Percentiles rank a stretch among this genome's conserved stretches.
These are phyloP conservation scores for Cecidostiba fungosa DNA, from an alignment of 2,888 invertebrate species.

Conservation along the genomic window DNA sequence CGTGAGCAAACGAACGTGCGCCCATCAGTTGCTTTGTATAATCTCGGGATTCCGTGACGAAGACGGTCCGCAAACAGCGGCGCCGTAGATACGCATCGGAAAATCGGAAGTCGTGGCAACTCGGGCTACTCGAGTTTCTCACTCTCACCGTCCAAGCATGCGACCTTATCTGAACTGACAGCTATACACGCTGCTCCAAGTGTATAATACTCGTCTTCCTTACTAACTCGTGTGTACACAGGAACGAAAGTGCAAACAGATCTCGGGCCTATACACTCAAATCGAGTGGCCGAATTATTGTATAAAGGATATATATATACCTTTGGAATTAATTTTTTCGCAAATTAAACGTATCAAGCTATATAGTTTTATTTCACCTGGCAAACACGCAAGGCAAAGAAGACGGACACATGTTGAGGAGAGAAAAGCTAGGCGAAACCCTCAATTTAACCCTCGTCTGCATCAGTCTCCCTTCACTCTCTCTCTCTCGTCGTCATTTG, in stretches of 20 bases:
- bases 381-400: background rate
- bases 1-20: background rate
- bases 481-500: background rate
- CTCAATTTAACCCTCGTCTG: constrained; percentile 34
- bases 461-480: background rate
- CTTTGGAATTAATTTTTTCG: background rate
- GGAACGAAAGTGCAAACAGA: constrained; percentile 1
- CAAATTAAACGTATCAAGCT: background rate
- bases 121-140: constrained; percentile 25
- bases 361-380: background rate
- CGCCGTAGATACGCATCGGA: background rate
- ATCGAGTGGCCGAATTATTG: background rate
- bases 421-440: background rate
- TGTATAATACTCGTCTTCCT: constrained; percentile 9
- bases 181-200: background rate
- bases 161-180: constrained; percentile 42
- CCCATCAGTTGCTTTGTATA: background rate
- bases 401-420: background rate
- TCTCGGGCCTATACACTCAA: background rate
- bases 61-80: background rate
- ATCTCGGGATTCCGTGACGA: background rate
- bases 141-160: constrained; percentile 32
- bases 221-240: background rate
- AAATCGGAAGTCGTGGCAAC: constrained; percentile 37
- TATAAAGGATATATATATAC: background rate